A percentile compares a stretch with the other conserved stretches of the same genome.
Evolutionary conservation across 2,797 vertebrate species (phyloP).

Genomic region (Strix occidentalis): DNA sequence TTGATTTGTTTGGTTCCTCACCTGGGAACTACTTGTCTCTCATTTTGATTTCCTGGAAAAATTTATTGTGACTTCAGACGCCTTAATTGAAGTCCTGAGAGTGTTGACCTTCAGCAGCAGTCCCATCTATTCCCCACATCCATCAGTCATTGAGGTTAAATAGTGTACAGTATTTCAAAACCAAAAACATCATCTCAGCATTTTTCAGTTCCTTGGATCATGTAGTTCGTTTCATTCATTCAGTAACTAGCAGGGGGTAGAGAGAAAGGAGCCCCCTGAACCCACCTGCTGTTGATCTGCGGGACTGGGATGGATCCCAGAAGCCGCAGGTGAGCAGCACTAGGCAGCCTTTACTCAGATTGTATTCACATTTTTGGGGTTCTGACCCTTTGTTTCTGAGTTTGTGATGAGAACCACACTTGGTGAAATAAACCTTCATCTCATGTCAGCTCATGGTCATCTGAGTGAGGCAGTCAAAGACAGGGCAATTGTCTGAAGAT

Average conservation of each 20-base stretch:
- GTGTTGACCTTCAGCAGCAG: not conserved
- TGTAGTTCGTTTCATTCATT: not conserved
- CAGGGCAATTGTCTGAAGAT: fast-evolving
- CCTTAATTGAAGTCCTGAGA: not conserved
- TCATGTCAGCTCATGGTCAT: not conserved
- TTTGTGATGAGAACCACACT: not conserved
- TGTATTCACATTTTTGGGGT: not conserved
- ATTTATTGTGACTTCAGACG: not conserved
- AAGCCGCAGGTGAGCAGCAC: not conserved
- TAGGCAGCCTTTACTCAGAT: not conserved
- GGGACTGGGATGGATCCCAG: not conserved
- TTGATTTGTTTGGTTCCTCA: not conserved
- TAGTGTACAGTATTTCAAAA: not conserved
- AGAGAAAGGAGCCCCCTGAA: not conserved
- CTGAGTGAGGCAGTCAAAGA: not conserved
- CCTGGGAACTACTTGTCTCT: not conserved
- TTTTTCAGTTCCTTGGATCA: not conserved
- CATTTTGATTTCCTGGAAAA: not conserved
- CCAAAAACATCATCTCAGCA: not conserved
- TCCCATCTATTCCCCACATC: not conserved
- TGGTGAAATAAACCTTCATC: not conserved
- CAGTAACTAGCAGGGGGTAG: not conserved
- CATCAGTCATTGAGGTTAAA: not conserved
- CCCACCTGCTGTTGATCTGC: not conserved
- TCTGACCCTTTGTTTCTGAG: not conserved